Evolutionary conservation across 2,888 invertebrate species (phyloP), one percentile per base, ranked within the genome.

Genomic region (Microplitis manilae): DNA sequence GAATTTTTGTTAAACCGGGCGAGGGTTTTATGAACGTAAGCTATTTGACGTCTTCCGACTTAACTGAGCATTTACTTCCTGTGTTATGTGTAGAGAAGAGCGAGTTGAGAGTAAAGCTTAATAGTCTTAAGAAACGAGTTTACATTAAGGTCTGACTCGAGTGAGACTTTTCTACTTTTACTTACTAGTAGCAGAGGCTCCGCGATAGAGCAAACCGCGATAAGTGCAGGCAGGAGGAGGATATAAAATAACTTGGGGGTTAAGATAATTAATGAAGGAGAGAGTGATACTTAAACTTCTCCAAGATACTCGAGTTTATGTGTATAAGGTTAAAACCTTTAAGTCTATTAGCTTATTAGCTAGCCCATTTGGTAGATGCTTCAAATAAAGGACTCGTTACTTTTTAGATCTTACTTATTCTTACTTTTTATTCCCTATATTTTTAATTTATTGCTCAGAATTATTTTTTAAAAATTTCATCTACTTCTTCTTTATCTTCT

Each of bases 271-370:
- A 50, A 50, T 50, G 50, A 50, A 50, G 2, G 50, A 50, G 13
- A 50, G 50, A 50, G 50, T 50, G 50, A 50, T 50, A 50, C 13
- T 50, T 50, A 50, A 50, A 50, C 50, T 50, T 50, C 20, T 50
- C 50, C 50, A 50, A 50, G 50, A 50, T 50, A 50, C 50, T 50
- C 50, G 50, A 50, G 50, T 50, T 50, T 8, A 50, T 20, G 65
- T 30, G 65, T 65, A 17, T 62, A 13, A 65, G 65, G 20, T 8
- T 13, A 65, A 65, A 38, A 65, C n/a, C 38, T 65, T 65, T 13
- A 50, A 50, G 65, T 65, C 65, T 65, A 30, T 38, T 65, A 65
- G 7, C 65, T 65, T 65, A 65, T 65, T 65, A 65, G 65, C 65
- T 65, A 8, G 38, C 30, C 30, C 65, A 65, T 65, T 65, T 13